Evolutionary conservation across 2,113 vertebrate species (phyloP), one percentile per base, ranked within the genome.

Genomic region (Phaethornis superciliosus): DNA sequence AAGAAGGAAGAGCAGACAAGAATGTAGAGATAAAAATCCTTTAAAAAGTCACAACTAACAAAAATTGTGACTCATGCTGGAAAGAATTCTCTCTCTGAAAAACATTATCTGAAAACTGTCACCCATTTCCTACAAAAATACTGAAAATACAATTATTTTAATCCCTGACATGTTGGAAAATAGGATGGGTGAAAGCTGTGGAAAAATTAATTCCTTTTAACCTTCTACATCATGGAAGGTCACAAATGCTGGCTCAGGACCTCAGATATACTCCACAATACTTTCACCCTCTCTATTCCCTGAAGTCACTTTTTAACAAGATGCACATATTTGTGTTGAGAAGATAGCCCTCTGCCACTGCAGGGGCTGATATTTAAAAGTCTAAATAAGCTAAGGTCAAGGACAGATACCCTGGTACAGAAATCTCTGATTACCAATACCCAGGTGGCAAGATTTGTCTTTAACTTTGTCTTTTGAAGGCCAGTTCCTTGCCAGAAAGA

Each of bases 361-460:
- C 33, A 67, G 62, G 85, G 28, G 22, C 3, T 22, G 81, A 69
- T 82, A 94, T 93, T 96, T 94, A 93, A 92, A 97, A 96, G 94
- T 88, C 88, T 93, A 87, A 93, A 92, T 92, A 63, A 92, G 62
- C 51, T 47, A n/a, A 95, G 90, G 93, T 96, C 92, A 94, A 93
- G 79, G 89, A 94, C 93, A 89, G 78, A 76, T 85, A 95, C 5
- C 5, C 67, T 22, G 18, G 59, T 85, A 67, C 69, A 95, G 83
- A 83, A 95, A 84, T 12, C 63, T 87, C 62, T 94, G 94, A 94
- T 86, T 96, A 90, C 80, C 90, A 88, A 60, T 54, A 88, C 64
- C 54, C 82, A 88, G 65, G 69, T 81, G 92, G 92, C 65, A 94
- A 94, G 76, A 88, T 71, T 79, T 84, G 93, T 54, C 90, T 95